Conservation (phyloP, 1,140 invertebrate genomes). For the Nephila pilipes region DNA sequence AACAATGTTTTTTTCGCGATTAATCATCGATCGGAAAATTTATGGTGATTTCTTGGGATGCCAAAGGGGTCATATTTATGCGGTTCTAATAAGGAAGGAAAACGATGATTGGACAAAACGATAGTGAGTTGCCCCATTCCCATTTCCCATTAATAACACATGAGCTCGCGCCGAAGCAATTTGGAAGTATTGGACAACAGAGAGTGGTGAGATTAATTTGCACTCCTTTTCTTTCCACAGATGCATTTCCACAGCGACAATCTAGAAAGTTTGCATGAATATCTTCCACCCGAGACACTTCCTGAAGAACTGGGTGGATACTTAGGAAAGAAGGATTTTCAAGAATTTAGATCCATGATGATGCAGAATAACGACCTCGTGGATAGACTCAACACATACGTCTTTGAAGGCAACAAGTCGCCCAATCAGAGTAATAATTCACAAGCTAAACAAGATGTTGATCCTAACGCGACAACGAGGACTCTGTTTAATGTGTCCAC, state of each 20-base stretch:
- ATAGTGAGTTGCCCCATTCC: too few species aligned
- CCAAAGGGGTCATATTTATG: too few species aligned
- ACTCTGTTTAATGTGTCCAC: not conserved
- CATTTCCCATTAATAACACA: too few species aligned
- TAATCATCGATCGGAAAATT: too few species aligned
- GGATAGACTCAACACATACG: conserved; percentile 20
- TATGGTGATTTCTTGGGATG: too few species aligned
- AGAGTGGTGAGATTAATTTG: too few species aligned
- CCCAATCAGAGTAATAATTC: not conserved
- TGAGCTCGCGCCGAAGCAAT: too few species aligned
- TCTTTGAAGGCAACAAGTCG: not conserved
- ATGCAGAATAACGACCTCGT: not conserved
- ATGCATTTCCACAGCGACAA: conserved; percentile 21
- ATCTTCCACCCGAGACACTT: not conserved
- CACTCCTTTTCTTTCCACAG: not conserved
- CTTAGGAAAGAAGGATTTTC: not conserved
- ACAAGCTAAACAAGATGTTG: not conserved
- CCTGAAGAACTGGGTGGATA: conserved; percentile 28
- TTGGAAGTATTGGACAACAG: too few species aligned
- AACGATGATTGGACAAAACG: too few species aligned
- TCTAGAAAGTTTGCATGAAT: conserved; percentile 17
- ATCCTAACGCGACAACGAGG: not conserved
- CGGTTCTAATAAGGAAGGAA: too few species aligned
- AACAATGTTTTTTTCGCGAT: too few species aligned
- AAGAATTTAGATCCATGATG: not conserved